These are phyloP conservation scores for Aphyosemion australe DNA, from an alignment of 2,113 vertebrate genomes.

Conservation along the genomic window DNA sequence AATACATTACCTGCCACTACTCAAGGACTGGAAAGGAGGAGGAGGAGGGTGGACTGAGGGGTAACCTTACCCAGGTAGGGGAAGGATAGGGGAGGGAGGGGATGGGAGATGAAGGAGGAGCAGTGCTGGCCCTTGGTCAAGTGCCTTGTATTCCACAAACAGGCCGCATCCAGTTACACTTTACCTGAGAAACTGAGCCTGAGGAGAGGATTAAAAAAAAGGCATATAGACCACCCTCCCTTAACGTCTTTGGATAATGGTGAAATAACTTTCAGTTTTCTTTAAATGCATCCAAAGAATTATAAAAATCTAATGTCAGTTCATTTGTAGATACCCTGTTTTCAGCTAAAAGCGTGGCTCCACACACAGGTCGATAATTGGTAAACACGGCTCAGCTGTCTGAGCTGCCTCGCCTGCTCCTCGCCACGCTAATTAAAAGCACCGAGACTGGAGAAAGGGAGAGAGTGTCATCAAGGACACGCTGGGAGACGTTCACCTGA, in stretches of 20 bases:
- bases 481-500: slow-evolving; percentile 74
- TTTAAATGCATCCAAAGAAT: slow-evolving; percentile 14
- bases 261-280: slow-evolving; percentile 42
- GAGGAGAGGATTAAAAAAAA: slow-evolving; percentile 79
- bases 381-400: slow-evolving; percentile 54
- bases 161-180: slow-evolving; percentile 85
- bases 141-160: slow-evolving; percentile 90
- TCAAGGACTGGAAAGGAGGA: slow-evolving; percentile 32
- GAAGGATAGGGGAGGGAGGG: slow-evolving; percentile 51
- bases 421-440: slow-evolving; percentile 66
- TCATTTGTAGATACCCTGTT: slow-evolving; percentile 9
- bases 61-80: slow-evolving; percentile 69
- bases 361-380: slow-evolving; percentile 44
- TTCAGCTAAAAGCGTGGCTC: slow-evolving; percentile 21
- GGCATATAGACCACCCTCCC: slow-evolving; percentile 65
- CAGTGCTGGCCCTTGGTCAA: slow-evolving; percentile 91
- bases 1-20: slow-evolving; percentile 50
- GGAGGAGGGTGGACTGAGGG: slow-evolving; percentile 28
- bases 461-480: slow-evolving; percentile 74
- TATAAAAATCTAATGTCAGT: slow-evolving; percentile 25
- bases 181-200: slow-evolving; percentile 79
- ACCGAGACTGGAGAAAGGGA: slow-evolving; percentile 62
- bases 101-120: slow-evolving; percentile 84
- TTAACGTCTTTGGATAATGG: slow-evolving; percentile 49
- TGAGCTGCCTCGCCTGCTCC: slow-evolving; percentile 30